Conservation (phyloP, 2,113 vertebrate genomes). For the Dipodomys ordii region DNA sequence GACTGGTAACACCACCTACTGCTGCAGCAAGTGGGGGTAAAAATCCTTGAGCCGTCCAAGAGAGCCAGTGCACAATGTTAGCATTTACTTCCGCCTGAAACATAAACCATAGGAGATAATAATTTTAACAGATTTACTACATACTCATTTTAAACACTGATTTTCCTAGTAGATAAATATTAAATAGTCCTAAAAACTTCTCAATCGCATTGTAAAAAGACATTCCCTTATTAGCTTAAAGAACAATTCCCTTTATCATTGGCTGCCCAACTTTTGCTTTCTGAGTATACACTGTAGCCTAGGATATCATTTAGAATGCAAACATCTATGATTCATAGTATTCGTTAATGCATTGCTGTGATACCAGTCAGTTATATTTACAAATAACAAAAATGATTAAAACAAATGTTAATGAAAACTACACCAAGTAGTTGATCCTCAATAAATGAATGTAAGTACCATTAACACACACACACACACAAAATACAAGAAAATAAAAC, state of each 20-base stretch:
- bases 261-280: conserved; percentile 20
- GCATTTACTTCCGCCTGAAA: conserved; percentile 89
- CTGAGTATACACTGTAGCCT: neutral
- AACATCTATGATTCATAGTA: neutral
- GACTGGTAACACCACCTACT: conserved; percentile 95
- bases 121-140: neutral
- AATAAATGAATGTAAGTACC: neutral
- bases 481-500: neutral
- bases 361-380: conserved; percentile 5
- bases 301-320: neutral
- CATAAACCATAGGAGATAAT: conserved; percentile 44
- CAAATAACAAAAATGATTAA: neutral
- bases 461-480: neutral
- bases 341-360: neutral
- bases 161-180: neutral
- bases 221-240: neutral
- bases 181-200: conserved; percentile 3
- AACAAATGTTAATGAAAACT: conserved; percentile 32
- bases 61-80: conserved; percentile 91
- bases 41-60: conserved; percentile 92
- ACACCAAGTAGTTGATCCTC: conserved; percentile 1
- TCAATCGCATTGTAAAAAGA: conserved; percentile 18
- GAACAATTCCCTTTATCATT: neutral
- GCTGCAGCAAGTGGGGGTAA: conserved; percentile 94
- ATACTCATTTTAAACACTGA: conserved; percentile 14